phyloP scores from a whole-genome alignment of 2,797 vertebrate genomes.

The Thripadectes ignobilis region DNA sequence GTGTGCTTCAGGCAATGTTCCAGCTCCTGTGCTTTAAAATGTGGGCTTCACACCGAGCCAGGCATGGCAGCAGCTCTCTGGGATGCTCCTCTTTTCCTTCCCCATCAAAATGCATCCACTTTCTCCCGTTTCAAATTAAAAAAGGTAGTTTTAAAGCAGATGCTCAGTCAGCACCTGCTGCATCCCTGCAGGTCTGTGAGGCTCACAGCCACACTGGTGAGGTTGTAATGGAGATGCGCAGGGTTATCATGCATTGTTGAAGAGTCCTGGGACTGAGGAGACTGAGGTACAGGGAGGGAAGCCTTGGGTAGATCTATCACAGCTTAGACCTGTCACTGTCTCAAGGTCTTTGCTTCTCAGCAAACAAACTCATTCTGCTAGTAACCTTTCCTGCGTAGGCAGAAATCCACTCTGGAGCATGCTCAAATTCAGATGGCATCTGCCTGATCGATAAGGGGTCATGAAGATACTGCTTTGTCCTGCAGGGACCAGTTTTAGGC shows the following conservation, averaged over 20 bases:
- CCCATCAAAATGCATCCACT: background rate
- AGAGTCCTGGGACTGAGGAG: background rate
- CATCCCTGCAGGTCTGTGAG: background rate
- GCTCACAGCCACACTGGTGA: rapidly evolving
- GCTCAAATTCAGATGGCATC: background rate
- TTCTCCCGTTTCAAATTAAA: background rate
- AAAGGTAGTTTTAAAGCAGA: rapidly evolving
- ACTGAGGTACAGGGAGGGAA: background rate
- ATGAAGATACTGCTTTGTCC: background rate
- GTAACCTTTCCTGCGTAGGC: background rate
- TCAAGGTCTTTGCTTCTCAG: background rate
- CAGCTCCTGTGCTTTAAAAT: background rate
- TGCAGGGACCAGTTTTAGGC: background rate
- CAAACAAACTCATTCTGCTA: background rate
- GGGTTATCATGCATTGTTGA: background rate
- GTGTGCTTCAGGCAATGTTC: background rate
- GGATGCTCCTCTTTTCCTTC: background rate
- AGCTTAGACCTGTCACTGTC: background rate
- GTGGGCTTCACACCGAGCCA: background rate
- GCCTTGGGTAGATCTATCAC: background rate
- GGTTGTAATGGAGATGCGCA: rapidly evolving
- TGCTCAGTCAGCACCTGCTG: rapidly evolving
- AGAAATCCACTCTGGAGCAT: background rate
- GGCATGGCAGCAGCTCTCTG: background rate
- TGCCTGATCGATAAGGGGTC: rapidly evolving